phyloP scores from a whole-genome alignment of 2,888 invertebrate species.

The Fragum fragum region DNA sequence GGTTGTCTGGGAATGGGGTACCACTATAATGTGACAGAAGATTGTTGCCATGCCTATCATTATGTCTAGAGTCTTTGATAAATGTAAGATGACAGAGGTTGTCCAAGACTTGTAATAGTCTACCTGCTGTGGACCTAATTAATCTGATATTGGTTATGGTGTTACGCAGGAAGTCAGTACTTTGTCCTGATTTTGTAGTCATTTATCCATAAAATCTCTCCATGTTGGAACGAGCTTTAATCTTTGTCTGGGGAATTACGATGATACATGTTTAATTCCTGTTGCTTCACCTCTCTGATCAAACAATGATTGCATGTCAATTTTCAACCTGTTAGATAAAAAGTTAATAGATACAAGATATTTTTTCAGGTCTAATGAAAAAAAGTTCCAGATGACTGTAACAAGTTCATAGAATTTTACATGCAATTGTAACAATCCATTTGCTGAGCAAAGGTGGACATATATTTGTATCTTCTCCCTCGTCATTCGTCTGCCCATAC shows the following conservation, averaged over 20 bases:
- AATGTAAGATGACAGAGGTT: background rate
- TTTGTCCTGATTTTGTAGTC: constrained; percentile 24
- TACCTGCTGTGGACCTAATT: constrained; percentile 14
- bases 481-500: too few relatives aligned
- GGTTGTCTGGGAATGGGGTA: too few relatives aligned
- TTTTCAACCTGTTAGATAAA: too few relatives aligned
- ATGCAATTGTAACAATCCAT: too few relatives aligned
- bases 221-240: constrained; percentile 9
- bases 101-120: background rate
- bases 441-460: too few relatives aligned
- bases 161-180: constrained; percentile 22
- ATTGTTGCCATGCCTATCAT: background rate
- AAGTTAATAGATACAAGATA: too few relatives aligned
- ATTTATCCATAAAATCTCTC: background rate
- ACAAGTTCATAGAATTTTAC: too few relatives aligned
- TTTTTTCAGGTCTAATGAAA: too few relatives aligned
- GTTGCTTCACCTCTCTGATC: background rate
- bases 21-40: too few relatives aligned
- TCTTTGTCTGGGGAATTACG: background rate
- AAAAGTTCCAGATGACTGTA: too few relatives aligned
- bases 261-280: background rate
- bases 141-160: background rate
- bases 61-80: background rate
- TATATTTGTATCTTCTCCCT: too few relatives aligned
- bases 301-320: background rate